A percentile compares a stretch with the other conserved stretches of the same genome.
phyloP scores from a whole-genome alignment of 2,797 vertebrate species.

The Coccyzus lansbergi region DNA sequence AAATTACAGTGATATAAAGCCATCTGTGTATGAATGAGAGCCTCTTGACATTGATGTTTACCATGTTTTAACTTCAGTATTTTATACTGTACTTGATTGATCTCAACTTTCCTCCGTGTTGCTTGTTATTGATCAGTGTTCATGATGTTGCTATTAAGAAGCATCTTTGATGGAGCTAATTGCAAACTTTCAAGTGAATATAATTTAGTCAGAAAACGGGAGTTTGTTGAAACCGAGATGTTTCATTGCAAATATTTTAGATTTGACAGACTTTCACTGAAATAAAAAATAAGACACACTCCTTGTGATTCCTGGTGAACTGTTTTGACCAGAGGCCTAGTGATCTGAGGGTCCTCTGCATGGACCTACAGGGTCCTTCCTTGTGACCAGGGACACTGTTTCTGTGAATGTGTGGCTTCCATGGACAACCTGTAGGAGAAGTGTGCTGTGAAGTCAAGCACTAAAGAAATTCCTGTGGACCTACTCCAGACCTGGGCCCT shows the following conservation, averaged over 20 bases:
- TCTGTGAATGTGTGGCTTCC: neutral
- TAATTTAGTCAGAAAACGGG: neutral
- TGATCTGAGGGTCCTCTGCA: accelerated
- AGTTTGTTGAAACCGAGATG: neutral
- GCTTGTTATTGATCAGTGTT: neutral
- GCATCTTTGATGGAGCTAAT: neutral
- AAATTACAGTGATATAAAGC: neutral
- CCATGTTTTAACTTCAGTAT: neutral
- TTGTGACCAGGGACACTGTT: neutral
- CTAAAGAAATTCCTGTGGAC: neutral
- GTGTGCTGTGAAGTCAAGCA: neutral
- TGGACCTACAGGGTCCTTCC: neutral
- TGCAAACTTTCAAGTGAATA: neutral
- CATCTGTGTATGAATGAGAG: neutral
- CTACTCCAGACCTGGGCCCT: neutral
- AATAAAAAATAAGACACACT: neutral
- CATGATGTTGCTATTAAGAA: neutral
- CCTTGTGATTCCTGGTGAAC: neutral
- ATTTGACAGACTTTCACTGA: neutral
- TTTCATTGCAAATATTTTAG: neutral
- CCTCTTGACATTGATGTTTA: neutral
- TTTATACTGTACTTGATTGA: neutral
- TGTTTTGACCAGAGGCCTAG: neutral
- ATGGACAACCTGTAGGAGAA: neutral
- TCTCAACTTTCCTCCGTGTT: neutral